phyloP scores from a whole-genome alignment of 1,140 invertebrate genomes.

The Brachionus rubens region DNA sequence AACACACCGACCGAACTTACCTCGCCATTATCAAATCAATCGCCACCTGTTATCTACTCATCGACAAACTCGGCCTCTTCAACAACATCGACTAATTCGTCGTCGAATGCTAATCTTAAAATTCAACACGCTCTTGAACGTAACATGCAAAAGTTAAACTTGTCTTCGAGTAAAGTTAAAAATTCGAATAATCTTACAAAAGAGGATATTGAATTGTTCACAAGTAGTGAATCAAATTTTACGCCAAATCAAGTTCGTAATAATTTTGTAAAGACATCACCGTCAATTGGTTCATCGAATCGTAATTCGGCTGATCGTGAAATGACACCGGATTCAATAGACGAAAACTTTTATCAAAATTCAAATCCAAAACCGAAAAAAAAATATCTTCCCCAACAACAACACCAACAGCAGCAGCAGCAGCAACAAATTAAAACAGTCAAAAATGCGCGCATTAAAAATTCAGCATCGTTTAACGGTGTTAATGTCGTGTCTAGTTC shows the following conservation, averaged over 20 bases:
- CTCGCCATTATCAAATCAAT: neutral
- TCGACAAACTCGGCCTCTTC: neutral
- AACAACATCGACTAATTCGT: neutral
- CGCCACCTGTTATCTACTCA: neutral
- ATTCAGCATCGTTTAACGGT: neutral
- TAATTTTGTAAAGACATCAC: too few relatives aligned
- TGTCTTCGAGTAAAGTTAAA: neutral
- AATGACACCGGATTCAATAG: conserved; percentile 46
- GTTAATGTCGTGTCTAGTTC: conserved; percentile 1
- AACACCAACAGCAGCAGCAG: too few relatives aligned
- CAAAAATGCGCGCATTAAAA: neutral
- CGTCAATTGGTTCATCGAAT: neutral
- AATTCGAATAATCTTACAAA: neutral
- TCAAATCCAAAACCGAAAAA: conserved; percentile 2
- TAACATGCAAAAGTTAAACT: conserved; percentile 30
- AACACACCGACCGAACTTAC: neutral
- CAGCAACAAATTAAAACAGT: neutral
- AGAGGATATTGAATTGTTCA: conserved; percentile 23
- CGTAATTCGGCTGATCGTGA: conserved; percentile 32
- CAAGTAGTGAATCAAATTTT: neutral
- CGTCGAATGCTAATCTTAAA: conserved; percentile 14
- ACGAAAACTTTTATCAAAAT: conserved; percentile 3
- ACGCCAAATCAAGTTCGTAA: neutral
- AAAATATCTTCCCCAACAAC: too few relatives aligned
- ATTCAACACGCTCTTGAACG: conserved; percentile 1